Conservation (phyloP, 2,888 invertebrate genomes). For the Ormyrus rosae region DNA sequence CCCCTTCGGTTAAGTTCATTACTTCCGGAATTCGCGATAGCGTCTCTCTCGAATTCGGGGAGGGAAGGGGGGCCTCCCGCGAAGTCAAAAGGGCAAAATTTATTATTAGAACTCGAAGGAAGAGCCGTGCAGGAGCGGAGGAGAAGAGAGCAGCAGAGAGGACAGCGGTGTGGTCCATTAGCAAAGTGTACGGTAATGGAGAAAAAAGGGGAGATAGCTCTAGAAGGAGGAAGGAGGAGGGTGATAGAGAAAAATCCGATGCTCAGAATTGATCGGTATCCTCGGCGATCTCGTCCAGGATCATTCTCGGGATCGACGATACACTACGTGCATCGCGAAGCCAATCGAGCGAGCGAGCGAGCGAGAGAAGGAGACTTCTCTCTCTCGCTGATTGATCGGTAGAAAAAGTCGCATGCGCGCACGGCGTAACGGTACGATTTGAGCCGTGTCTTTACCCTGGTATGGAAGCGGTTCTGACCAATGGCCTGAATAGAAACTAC, state of each 20-base stretch:
- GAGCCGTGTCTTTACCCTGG: slow-evolving; percentile 68
- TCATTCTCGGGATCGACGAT: slow-evolving; percentile 34
- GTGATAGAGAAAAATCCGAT: slow-evolving; percentile 44
- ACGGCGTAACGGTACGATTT: slow-evolving; percentile 71
- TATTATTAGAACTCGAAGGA: too few species aligned
- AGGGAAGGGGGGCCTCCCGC: too few species aligned
- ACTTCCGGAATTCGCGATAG: slow-evolving; percentile 1
- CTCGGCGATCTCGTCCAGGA: slow-evolving; percentile 14
- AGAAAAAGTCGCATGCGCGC: slow-evolving; percentile 61
- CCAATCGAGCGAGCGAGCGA: slow-evolving; percentile 44
- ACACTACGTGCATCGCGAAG: slow-evolving; percentile 22
- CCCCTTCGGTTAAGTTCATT: slow-evolving; percentile 15
- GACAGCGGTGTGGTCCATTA: slow-evolving; percentile 39
- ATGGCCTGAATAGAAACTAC: slow-evolving; percentile 68
- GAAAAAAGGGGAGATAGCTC: slow-evolving; percentile 16
- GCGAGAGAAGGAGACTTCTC: slow-evolving; percentile 22
- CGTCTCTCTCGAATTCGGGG: too few species aligned
- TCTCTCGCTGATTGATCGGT: slow-evolving; percentile 60
- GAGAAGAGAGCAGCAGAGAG: too few species aligned
- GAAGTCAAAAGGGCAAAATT: too few species aligned
- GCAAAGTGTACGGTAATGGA: slow-evolving; percentile 48
- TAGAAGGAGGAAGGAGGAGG: not conserved
- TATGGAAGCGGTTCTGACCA: slow-evolving; percentile 69
- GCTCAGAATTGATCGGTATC: slow-evolving; percentile 40
- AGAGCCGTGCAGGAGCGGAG: too few species aligned